A percentile compares a stretch with the other conserved stretches of the same genome.
These are phyloP conservation scores for Synanceia verrucosa DNA, from an alignment of 2,797 vertebrate genomes.

Conservation along the genomic window DNA sequence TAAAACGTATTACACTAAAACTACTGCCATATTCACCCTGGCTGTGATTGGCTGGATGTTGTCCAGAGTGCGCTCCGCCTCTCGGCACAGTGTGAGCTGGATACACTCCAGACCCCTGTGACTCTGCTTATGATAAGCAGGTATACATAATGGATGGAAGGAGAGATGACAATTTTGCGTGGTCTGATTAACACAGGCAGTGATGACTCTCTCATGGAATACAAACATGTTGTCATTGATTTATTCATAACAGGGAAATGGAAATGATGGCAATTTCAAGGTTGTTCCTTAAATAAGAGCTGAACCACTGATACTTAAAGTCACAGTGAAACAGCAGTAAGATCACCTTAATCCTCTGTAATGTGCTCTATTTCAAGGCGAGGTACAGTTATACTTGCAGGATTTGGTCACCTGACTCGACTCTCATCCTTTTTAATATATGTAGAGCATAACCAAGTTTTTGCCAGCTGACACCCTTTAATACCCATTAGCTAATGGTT, in stretches of 20 bases:
- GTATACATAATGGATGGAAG: conserved; percentile 42
- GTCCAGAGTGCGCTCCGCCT: conserved; percentile 13
- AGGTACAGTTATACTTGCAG: neutral
- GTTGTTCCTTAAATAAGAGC: neutral
- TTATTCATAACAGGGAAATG: conserved; percentile 4
- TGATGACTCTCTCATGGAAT: conserved; percentile 24
- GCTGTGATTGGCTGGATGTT: conserved; percentile 13
- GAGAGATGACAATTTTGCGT: conserved; percentile 25
- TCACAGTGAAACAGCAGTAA: neutral
- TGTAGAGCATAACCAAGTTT: neutral
- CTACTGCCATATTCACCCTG: neutral
- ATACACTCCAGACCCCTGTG: conserved; percentile 16
- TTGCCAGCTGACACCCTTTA: neutral
- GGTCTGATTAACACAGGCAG: conserved; percentile 17
- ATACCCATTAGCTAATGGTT: neutral
- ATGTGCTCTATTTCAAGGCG: neutral
- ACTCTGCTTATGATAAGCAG: conserved; percentile 40
- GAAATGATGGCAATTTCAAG: neutral
- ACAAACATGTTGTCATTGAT: conserved; percentile 21
- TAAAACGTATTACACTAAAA: conserved; percentile 6
- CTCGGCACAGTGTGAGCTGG: conserved; percentile 15
- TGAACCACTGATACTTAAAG: neutral
- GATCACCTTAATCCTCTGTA: neutral
- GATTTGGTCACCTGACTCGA: neutral
- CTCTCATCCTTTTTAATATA: neutral